Percentiles rank a stretch among this genome's conserved stretches.
These are phyloP conservation scores for Synanthedon tipuliformis DNA, from an alignment of 2,888 invertebrate species.

Conservation along the genomic window DNA sequence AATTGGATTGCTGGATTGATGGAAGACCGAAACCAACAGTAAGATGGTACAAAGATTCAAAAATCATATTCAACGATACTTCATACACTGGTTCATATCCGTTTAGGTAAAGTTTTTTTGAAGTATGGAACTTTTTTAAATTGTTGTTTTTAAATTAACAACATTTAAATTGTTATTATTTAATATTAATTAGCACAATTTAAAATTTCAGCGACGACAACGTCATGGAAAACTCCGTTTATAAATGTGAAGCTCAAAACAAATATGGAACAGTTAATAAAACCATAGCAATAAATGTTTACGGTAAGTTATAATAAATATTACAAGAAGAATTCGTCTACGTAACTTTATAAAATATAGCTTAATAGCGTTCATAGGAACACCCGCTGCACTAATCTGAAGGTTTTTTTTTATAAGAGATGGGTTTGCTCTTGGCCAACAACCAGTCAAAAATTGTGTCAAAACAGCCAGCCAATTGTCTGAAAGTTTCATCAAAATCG, in stretches of 20 bases:
- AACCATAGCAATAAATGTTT: background rate
- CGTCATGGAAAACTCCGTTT: background rate
- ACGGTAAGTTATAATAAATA: background rate
- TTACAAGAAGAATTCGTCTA: no score
- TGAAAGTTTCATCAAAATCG: no score
- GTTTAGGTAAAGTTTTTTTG: background rate
- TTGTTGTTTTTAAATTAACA: no score
- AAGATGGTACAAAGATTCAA: background rate
- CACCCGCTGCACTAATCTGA: no score
- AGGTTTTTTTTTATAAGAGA: no score
- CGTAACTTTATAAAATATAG: no score
- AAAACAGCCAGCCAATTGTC: no score
- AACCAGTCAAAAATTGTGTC: no score
- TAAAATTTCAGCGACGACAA: background rate
- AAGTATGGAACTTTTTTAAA: background rate
- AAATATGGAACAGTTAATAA: background rate
- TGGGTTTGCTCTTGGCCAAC: no score
- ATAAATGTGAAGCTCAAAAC: background rate
- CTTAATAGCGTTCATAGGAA: no score
- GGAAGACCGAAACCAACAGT: slow-evolving; percentile 2
- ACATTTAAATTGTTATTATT: no score
- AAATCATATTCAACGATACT: background rate
- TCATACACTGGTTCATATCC: background rate
- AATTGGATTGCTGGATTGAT: slow-evolving; percentile 1
- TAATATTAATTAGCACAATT: background rate